Evolutionary conservation across 2,113 vertebrate species (phyloP), one percentile per base, ranked within the genome.

Genomic region (Danio rerio): DNA sequence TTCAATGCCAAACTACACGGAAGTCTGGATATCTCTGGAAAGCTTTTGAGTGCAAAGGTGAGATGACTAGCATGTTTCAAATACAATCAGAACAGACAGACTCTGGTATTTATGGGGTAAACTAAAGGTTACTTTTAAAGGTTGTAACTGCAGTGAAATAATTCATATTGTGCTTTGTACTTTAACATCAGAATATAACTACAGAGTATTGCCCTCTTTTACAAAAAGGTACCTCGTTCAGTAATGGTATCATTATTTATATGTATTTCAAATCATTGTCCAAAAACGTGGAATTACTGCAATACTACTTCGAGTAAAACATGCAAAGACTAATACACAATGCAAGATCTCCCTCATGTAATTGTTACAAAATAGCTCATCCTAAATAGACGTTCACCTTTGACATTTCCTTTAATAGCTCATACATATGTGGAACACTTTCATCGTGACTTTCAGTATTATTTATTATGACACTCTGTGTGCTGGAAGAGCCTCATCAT

Each of bases 391-490:
- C 7, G 6, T 8, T 16, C 8, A 75, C 80, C 62, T 82, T 80
- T 56, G 65, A 52, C 78, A 62, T 81, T 77, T 81, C 65, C 72
- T 56, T 50, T 63, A 66, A 47, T 77, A 69, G 42, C 13, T 18
- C 45, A 49, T 47, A 53, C 63, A 20, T 18, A 62, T 69, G 58
- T 53, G 53, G 12, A 56, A 63, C 13, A 74, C n/a, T 73, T 59
- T 53, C 45, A 62, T 68, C 21, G 7, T 56, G 56, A 69, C 66
- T 70, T 52, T 55, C 56, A 65, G 31, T 31, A 31, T 70, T 63
- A 78, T 66, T 85, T 31, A 80, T 45, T 70, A 68, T 65, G 58
- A 82, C 55, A 81, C 74, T 6, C 75, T 16, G 7, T 50, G 59
- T 45, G 56, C 66, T 77, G 72, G 52, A 59, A 58, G 15, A 62